Conservation (phyloP, 2,888 invertebrate genomes). For the Scaptomyza flava region DNA sequence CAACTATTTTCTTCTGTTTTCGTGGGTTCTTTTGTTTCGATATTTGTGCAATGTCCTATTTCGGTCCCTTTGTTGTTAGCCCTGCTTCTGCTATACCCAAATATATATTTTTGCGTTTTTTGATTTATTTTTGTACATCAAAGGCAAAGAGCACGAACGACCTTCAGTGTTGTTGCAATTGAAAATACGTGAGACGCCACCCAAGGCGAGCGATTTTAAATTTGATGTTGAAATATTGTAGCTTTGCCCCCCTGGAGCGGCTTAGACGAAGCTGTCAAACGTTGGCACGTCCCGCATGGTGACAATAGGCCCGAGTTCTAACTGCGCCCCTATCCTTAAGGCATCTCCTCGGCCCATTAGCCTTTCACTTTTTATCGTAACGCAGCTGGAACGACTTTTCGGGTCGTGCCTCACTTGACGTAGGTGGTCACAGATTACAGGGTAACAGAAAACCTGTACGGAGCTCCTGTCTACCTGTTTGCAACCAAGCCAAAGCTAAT, state of each 20-base stretch:
- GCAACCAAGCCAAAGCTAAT: constrained; percentile 37
- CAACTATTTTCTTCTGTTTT: neutral
- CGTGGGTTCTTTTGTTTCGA: constrained; percentile 36
- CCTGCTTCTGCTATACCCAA: constrained; percentile 10
- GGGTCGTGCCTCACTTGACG: constrained; percentile 10
- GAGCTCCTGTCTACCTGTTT: constrained; percentile 25
- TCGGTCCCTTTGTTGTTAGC: constrained; percentile 55
- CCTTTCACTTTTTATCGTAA: constrained; percentile 63
- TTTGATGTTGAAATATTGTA: constrained; percentile 35
- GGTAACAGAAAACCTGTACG: constrained; percentile 22
- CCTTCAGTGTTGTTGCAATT: constrained; percentile 36
- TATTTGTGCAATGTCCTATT: constrained; percentile 57
- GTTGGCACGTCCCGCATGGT: constrained; percentile 56
- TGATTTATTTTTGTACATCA: constrained; percentile 56
- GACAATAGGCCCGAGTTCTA: constrained; percentile 46
- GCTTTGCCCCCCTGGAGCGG: constrained; percentile 33
- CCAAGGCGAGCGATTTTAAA: constrained; percentile 50
- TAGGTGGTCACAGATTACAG: constrained; percentile 55
- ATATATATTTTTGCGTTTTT: constrained; percentile 42
- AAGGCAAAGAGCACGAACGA: constrained; percentile 34
- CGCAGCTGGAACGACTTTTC: constrained; percentile 43
- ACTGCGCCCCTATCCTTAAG: constrained; percentile 10
- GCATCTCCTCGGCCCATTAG: constrained; percentile 23
- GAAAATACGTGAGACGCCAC: constrained; percentile 52
- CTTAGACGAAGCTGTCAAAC: constrained; percentile 52